Percentiles rank a stretch among this genome's conserved stretches.
Evolutionary conservation across 2,113 vertebrate genomes (phyloP).

Genomic region (Labrus mixtus): DNA sequence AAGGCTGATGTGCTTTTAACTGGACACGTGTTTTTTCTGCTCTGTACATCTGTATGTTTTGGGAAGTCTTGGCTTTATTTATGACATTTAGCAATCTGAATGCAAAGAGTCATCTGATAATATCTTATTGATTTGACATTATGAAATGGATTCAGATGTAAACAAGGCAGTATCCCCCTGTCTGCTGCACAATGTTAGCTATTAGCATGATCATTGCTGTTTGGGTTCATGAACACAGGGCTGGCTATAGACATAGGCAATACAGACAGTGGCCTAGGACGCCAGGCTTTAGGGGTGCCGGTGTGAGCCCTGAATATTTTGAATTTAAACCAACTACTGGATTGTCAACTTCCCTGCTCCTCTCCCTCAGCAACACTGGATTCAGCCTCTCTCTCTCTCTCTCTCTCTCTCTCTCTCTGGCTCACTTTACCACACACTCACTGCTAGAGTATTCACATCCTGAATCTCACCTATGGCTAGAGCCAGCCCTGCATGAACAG

Average conservation of each 20-base stretch:
- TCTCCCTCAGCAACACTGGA: no score
- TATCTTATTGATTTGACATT: background rate
- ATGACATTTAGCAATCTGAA: conserved; percentile 19
- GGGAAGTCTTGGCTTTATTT: conserved; percentile 4
- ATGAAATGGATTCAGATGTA: background rate
- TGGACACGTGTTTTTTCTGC: conserved; percentile 8
- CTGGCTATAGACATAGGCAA: no score
- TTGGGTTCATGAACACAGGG: conserved; percentile 7
- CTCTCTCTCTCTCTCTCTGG: no score
- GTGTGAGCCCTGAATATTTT: no score
- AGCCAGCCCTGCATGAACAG: background rate
- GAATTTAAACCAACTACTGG: no score
- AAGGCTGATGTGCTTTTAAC: conserved; percentile 36
- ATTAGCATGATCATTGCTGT: background rate
- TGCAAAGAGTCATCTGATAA: conserved; percentile 3
- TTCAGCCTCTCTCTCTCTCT: no score
- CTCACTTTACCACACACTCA: no score
- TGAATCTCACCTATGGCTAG: no score
- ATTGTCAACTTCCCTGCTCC: no score
- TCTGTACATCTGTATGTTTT: conserved; percentile 6
- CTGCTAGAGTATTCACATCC: no score
- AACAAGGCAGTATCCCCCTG: background rate
- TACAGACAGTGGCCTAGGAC: no score
- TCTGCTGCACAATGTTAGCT: background rate
- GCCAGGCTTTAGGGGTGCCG: no score